A percentile compares a stretch with the other conserved stretches of the same genome.
phyloP scores from a whole-genome alignment of 2,113 vertebrate species.

The Crocuta crocuta region DNA sequence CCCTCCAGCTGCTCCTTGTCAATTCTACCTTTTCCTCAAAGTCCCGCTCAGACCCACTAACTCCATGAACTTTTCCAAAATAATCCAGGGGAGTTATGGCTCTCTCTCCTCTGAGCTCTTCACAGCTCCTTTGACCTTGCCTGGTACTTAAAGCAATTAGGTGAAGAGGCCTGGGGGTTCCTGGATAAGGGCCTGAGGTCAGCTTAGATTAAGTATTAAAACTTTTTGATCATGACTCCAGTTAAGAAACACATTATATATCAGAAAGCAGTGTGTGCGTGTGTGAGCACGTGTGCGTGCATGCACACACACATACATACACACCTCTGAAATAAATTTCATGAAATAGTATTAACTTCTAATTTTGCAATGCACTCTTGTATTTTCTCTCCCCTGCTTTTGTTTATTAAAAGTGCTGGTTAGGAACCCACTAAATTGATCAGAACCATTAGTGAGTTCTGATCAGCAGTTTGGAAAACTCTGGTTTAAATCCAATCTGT shows the following conservation, averaged over 20 bases:
- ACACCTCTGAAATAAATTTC: neutral
- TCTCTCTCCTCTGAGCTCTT: neutral
- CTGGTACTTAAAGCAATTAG: neutral
- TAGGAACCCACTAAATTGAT: neutral
- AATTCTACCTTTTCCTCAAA: neutral
- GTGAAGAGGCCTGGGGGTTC: neutral
- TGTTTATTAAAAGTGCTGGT: neutral
- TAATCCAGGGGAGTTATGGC: neutral
- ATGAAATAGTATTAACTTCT: neutral
- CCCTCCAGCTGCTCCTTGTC: neutral
- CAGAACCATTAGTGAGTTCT: constrained; percentile 4
- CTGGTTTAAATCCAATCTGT: neutral
- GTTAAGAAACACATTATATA: neutral
- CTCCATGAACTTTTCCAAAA: neutral
- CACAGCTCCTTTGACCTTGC: neutral
- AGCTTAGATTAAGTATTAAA: neutral
- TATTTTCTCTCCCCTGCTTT: neutral
- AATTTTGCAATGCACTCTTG: neutral
- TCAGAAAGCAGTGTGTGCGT: neutral
- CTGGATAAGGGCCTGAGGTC: neutral
- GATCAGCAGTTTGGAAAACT: neutral
- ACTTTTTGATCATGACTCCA: neutral
- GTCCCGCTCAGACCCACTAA: neutral
- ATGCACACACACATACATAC: neutral
- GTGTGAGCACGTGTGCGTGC: too few species aligned